Percentiles rank a stretch among this genome's conserved stretches.
phyloP scores from a whole-genome alignment of 2,113 vertebrate genomes.

The Phoxinus phoxinus region DNA sequence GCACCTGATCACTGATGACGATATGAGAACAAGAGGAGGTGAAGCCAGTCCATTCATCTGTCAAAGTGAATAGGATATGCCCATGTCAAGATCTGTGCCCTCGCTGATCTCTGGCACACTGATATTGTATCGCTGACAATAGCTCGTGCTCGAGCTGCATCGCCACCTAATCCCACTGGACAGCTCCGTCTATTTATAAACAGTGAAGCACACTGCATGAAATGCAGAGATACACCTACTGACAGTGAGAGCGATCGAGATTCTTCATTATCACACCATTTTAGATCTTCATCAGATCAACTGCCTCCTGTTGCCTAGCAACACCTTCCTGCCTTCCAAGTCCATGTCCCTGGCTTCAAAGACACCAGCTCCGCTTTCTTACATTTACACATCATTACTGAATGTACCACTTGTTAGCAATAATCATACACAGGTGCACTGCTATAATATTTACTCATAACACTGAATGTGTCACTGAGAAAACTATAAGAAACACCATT shows the following conservation, averaged over 20 bases:
- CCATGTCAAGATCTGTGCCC: slow-evolving; percentile 46
- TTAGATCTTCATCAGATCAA: slow-evolving; percentile 41
- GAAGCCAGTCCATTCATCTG: slow-evolving; percentile 27
- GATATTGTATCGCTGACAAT: slow-evolving; percentile 60
- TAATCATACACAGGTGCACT: slow-evolving; percentile 24
- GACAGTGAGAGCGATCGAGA: slow-evolving; percentile 3
- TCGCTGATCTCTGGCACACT: slow-evolving; percentile 46
- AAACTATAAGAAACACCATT: neutral
- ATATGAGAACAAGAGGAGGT: neutral
- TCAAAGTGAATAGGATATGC: slow-evolving; percentile 39
- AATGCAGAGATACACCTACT: slow-evolving; percentile 51
- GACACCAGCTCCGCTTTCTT: neutral
- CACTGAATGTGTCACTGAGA: neutral
- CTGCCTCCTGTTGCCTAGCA: slow-evolving; percentile 58
- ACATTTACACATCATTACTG: slow-evolving; percentile 15
- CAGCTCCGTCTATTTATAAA: slow-evolving; percentile 62
- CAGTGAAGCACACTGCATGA: slow-evolving; percentile 34
- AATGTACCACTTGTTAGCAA: neutral
- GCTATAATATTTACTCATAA: neutral
- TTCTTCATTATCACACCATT: slow-evolving; percentile 49
- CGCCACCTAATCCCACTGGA: slow-evolving; percentile 67
- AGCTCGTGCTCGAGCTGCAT: slow-evolving; percentile 53
- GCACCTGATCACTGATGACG: slow-evolving; percentile 35
- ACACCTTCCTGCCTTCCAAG: slow-evolving; percentile 42
- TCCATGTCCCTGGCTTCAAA: slow-evolving; percentile 11